Base-by-base conservation (phyloP, 2,113 vertebrate species). In the Leucoraja erinaceus region DNA sequence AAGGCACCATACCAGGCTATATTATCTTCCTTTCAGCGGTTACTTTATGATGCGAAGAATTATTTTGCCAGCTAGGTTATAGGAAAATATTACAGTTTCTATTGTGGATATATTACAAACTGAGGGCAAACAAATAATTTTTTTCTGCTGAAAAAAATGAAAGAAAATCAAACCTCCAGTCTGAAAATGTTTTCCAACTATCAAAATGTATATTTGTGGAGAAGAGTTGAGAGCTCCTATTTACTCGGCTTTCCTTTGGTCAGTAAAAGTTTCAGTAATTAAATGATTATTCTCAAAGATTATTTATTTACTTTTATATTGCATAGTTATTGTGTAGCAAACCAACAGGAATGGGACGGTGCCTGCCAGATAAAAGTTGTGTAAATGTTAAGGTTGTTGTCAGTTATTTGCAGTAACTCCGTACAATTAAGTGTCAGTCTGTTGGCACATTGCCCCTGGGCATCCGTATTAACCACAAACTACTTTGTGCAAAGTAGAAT, bases 371-470 rank as follows among this genome's bases (percentile, higher is more conserved):
- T 6, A 38, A 47, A 47, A 81, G 38, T 12, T 78, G 20, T 83
- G 54, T 16, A 83, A 83, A 22, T 59, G 16, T 83, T 59, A 59
- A 59, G n/a, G 81, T 86, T 86, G 54, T 81, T 56, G n/a, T 61
- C 81, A 86, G n/a, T 81, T 81, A 86, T 61, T 86, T 86, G 54
- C 56, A n/a, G 56, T 86, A 12, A 59, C 54, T 86, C 54, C 79
- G 18, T 56, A 59, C 61, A 86, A 86, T 56, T 59, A 28, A 86
- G 56, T 86, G 81, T 59, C 81, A 5, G 8, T 59, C 22, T 86
- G 79, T 83, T 81, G 77, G 77, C 12, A 63, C 54, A 59, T n/a
- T 63, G 83, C 47, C 10, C 63, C 83, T 63, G 12, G 59, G 16
- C 59, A 88, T 1, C n/a, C 14, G 61, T 63, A 31, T 31, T 63